Conservation (phyloP, 2,888 invertebrate genomes). For the Drosophila emarginata region DNA sequence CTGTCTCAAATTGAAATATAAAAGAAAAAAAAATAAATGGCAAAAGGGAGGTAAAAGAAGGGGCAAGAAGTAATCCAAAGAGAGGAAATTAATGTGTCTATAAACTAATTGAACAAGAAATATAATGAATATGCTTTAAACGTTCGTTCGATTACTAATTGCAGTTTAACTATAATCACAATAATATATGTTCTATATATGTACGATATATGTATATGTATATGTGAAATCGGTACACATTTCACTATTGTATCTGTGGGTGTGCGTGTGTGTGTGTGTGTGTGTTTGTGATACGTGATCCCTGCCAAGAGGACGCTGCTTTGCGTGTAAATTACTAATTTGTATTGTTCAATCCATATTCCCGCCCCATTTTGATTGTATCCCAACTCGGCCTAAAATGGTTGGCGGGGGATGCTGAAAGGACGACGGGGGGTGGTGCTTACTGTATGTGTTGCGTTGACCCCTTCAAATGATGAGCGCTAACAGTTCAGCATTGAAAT, state of each 20-base stretch:
- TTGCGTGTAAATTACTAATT: conserved; percentile 70
- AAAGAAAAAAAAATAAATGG: background rate
- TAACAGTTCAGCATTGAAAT: conserved; percentile 10
- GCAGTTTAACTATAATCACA: conserved; percentile 51
- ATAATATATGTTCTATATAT: conserved; percentile 56
- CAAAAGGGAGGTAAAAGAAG: no score
- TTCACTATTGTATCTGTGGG: conserved; percentile 25
- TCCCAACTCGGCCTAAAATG: background rate
- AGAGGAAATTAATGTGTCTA: background rate
- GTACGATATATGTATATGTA: conserved; percentile 18
- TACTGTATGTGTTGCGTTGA: conserved; percentile 23
- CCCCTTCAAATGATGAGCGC: conserved; percentile 31
- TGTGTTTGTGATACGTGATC: conserved; percentile 22
- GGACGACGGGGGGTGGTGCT: conserved; percentile 11
- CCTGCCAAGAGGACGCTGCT: conserved; percentile 8
- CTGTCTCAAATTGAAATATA: conserved; percentile 2
- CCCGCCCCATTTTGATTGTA: conserved; percentile 10
- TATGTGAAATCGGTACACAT: background rate
- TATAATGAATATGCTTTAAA: conserved; percentile 27
- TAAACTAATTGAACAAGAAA: conserved; percentile 8
- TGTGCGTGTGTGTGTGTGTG: conserved; percentile 15
- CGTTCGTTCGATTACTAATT: conserved; percentile 63
- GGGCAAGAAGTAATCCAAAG: background rate
- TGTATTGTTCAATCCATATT: conserved; percentile 43
- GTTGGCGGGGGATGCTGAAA: background rate